A percentile compares a stretch with the other conserved stretches of the same genome.
These are phyloP conservation scores for Nemapogon koenigi DNA, from an alignment of 2,888 invertebrate genomes.

Conservation along the genomic window DNA sequence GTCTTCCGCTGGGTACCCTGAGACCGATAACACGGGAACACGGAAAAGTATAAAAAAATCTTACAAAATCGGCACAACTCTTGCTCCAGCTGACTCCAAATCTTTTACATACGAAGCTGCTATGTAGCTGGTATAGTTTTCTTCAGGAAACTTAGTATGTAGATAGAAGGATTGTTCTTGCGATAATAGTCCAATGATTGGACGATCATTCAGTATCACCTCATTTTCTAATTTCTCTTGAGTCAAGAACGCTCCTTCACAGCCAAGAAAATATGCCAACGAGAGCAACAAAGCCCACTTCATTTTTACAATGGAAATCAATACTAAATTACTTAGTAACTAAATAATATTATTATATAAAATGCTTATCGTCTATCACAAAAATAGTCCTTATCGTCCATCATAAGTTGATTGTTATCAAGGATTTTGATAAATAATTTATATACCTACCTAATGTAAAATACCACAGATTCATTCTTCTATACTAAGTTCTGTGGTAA, in stretches of 20 bases:
- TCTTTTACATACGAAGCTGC: conserved; percentile 89
- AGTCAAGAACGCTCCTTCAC: neutral
- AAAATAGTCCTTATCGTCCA: too few species aligned
- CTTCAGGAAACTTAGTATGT: conserved; percentile 52
- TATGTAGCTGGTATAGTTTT: conserved; percentile 73
- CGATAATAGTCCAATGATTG: conserved; percentile 74
- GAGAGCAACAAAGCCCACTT: neutral
- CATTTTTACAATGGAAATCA: too few species aligned
- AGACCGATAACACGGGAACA: neutral
- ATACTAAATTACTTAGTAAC: too few species aligned
- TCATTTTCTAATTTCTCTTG: too few species aligned
- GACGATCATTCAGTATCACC: conserved; percentile 42
- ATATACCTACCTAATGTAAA: neutral
- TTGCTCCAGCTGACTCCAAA: conserved; percentile 85
- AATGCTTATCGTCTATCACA: too few species aligned
- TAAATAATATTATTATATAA: neutral
- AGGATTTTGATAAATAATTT: neutral
- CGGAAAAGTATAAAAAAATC: conserved; percentile 18
- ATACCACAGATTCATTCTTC: neutral
- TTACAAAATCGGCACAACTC: conserved; percentile 87
- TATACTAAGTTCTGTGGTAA: too few species aligned
- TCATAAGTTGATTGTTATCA: too few species aligned
- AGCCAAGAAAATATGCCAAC: neutral
- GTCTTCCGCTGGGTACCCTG: too few species aligned
- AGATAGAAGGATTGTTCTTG: conserved; percentile 69